Percentiles rank a stretch among this genome's conserved stretches.
Conservation (phyloP, 1,140 invertebrate genomes). For the Drosophila lini region DNA sequence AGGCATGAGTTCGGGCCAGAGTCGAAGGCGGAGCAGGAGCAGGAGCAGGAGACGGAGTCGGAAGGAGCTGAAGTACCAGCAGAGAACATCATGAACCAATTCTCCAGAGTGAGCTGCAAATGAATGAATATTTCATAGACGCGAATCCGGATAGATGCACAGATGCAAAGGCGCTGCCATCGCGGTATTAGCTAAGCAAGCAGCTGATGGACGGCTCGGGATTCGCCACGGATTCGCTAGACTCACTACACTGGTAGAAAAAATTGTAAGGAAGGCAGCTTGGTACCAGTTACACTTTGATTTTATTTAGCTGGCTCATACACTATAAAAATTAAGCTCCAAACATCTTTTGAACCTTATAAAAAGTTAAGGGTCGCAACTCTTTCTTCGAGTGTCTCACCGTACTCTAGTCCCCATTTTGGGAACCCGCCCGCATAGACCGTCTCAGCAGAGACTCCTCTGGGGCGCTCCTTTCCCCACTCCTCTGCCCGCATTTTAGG, state of each 20-base stretch:
- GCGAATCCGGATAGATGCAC: constrained; percentile 65
- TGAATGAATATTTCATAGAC: constrained; percentile 81
- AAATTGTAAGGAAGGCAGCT: not conserved
- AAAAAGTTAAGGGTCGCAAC: not conserved
- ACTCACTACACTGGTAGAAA: constrained; percentile 6
- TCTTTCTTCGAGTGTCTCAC: constrained; percentile 35
- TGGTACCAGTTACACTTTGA: too few species aligned
- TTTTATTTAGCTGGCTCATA: too few species aligned
- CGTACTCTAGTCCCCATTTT: constrained; percentile 26
- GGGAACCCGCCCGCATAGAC: constrained; percentile 64
- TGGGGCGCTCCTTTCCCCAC: not conserved
- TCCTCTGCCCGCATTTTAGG: constrained; percentile 13
- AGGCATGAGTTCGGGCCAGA: constrained; percentile 27
- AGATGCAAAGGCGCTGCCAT: constrained; percentile 49
- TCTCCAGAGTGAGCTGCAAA: constrained; percentile 73
- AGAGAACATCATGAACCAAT: constrained; percentile 68
- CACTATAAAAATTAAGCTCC: not conserved
- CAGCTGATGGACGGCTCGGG: constrained; percentile 45
- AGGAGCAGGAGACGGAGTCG: constrained; percentile 6
- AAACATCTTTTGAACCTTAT: not conserved
- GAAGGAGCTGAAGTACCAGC: constrained; percentile 33
- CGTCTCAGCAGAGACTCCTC: constrained; percentile 19
- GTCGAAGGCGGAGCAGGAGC: not conserved
- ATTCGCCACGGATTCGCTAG: constrained; percentile 15
- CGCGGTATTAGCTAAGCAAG: constrained; percentile 49